phyloP scores from a whole-genome alignment of 2,797 vertebrate species.

The Clarias laeviceps region DNA sequence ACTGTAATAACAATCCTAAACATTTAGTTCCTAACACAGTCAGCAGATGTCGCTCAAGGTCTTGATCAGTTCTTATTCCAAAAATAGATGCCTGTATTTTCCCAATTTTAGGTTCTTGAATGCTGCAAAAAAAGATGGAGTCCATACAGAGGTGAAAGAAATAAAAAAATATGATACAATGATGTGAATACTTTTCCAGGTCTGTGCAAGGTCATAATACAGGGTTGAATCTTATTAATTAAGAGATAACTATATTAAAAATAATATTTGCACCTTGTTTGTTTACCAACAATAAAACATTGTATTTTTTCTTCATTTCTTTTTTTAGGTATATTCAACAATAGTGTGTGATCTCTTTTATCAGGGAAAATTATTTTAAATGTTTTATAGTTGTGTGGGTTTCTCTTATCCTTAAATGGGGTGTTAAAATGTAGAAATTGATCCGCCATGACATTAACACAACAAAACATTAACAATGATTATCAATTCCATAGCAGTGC shows the following conservation, averaged over 20 bases:
- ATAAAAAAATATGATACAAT: background rate
- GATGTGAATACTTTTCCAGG: background rate
- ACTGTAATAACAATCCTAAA: background rate
- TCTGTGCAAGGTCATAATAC: background rate
- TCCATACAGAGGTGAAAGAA: background rate
- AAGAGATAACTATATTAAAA: background rate
- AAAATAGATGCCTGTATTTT: background rate
- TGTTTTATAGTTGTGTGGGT: background rate
- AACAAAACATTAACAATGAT: too few species aligned
- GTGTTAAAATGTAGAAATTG: background rate
- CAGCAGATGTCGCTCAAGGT: constrained; percentile 20
- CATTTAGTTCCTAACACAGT: background rate
- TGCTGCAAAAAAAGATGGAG: constrained; percentile 16
- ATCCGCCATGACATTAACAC: too few species aligned
- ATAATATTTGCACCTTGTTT: background rate
- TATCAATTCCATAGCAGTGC: too few species aligned
- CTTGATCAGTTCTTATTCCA: background rate
- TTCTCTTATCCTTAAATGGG: background rate
- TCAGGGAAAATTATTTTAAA: background rate
- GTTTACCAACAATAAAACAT: background rate
- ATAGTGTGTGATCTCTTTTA: background rate
- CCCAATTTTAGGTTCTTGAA: background rate
- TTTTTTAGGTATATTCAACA: too few species aligned
- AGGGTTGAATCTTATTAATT: background rate
- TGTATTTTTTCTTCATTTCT: too few species aligned